These are phyloP conservation scores for Plectus sambesii DNA, from an alignment of 1,140 invertebrate species.

Conservation along the genomic window DNA sequence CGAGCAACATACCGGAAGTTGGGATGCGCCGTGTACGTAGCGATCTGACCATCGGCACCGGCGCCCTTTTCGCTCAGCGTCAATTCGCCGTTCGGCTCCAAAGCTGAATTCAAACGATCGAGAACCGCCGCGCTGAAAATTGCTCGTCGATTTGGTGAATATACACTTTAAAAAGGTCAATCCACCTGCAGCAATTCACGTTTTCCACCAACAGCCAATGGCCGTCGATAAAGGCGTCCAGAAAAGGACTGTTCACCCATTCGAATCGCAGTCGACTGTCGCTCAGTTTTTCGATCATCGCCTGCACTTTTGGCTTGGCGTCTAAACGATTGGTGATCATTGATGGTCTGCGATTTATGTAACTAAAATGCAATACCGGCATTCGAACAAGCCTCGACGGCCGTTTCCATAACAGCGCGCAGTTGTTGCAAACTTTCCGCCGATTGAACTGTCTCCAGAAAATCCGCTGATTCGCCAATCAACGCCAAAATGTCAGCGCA, in stretches of 20 bases:
- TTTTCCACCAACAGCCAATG: constrained; percentile 87
- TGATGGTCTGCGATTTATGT: too few species aligned
- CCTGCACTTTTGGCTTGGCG: too few species aligned
- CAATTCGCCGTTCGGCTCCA: constrained; percentile 81
- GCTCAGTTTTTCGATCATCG: too few species aligned
- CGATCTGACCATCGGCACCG: constrained; percentile 60
- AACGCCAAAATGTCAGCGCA: constrained; percentile 10
- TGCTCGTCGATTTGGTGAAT: constrained; percentile 4
- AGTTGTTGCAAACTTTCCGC: neutral
- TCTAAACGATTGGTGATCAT: too few species aligned
- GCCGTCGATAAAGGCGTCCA: constrained; percentile 71
- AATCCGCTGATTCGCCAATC: neutral
- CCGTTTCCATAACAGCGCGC: neutral
- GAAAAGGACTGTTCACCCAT: constrained; percentile 87
- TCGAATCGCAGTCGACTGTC: constrained; percentile 61
- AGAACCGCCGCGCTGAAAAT: constrained; percentile 69
- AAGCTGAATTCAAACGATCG: constrained; percentile 82
- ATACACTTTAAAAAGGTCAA: constrained; percentile 14
- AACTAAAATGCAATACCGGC: too few species aligned
- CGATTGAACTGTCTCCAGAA: constrained; percentile 24
- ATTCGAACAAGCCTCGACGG: too few species aligned
- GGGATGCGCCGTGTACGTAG: constrained; percentile 67
- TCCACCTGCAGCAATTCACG: constrained; percentile 77
- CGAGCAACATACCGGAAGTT: constrained; percentile 58
- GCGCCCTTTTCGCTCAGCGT: constrained; percentile 81